Evolutionary conservation across 2,888 invertebrate species (phyloP).

Genomic region (Cotesia congregata): DNA sequence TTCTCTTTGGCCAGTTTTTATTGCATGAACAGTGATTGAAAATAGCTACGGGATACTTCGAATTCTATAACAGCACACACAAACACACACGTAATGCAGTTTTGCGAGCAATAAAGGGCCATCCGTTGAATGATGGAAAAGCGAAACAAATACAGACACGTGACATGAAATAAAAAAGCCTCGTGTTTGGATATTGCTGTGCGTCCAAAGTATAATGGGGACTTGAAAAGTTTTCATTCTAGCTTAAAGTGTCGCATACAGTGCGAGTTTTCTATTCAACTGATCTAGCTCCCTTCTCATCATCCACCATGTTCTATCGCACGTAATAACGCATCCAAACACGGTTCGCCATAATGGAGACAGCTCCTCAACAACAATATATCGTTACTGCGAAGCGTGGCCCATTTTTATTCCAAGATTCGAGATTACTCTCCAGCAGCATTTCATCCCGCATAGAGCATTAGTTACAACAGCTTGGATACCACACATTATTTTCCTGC

Average conservation of each 20-base stretch:
- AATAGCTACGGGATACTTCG: constrained; percentile 28
- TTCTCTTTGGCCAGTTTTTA: constrained; percentile 37
- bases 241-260: not conserved
- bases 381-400: not conserved
- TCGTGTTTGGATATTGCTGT: not conserved
- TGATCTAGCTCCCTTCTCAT: constrained; percentile 18
- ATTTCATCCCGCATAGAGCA: not conserved
- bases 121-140: constrained; percentile 42
- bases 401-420: not conserved
- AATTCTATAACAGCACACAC: not conserved
- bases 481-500: not conserved
- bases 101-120: constrained; percentile 41
- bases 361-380: not conserved
- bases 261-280: constrained; percentile 21
- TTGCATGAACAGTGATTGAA: constrained; percentile 46
- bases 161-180: not conserved
- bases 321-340: not conserved
- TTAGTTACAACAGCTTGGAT: not conserved
- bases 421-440: not conserved
- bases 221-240: not conserved
- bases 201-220: not conserved
- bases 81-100: constrained; percentile 33
- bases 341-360: not conserved
- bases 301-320: not conserved
- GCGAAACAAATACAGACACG: constrained; percentile 39